These are phyloP conservation scores for Desoria tigrina DNA, from an alignment of 2,888 invertebrate genomes.

Conservation along the genomic window DNA sequence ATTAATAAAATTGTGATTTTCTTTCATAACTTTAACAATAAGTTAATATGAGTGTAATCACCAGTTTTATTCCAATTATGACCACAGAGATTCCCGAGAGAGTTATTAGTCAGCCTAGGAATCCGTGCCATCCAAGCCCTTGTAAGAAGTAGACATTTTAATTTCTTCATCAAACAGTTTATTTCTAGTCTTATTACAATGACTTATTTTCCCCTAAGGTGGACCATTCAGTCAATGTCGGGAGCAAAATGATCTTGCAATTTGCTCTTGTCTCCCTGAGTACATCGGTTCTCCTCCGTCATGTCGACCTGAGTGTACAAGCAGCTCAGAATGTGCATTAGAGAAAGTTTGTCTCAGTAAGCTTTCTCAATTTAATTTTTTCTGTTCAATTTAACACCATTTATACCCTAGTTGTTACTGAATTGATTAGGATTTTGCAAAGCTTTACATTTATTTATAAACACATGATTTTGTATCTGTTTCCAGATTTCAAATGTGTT, in stretches of 20 bases:
- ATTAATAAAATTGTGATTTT: too few relatives aligned
- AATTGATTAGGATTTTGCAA: too few relatives aligned
- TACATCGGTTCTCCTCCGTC: conserved; percentile 66
- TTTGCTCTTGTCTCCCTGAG: conserved; percentile 59
- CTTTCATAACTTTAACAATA: too few relatives aligned
- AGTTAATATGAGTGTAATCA: too few relatives aligned
- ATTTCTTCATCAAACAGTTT: background rate
- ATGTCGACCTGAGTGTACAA: conserved; percentile 61
- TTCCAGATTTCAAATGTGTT: conserved; percentile 33
- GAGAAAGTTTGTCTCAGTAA: conserved; percentile 44
- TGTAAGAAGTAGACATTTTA: conserved; percentile 57
- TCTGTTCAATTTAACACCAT: too few relatives aligned
- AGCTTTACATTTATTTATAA: too few relatives aligned
- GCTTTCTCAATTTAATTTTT: background rate
- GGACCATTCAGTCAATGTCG: conserved; percentile 71
- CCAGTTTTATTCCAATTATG: too few relatives aligned
- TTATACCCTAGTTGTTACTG: too few relatives aligned
- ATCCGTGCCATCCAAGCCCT: conserved; percentile 74
- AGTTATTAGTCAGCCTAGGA: conserved; percentile 32
- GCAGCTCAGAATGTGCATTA: conserved; percentile 40
- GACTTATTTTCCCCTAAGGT: too few relatives aligned
- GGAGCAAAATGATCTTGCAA: conserved; percentile 62
- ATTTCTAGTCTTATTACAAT: background rate
- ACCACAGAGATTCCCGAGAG: too few relatives aligned
- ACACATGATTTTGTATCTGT: too few relatives aligned